Evolutionary conservation across 2,888 invertebrate genomes (phyloP), one percentile per base, ranked within the genome.

Genomic region (Heliconius sara): DNA sequence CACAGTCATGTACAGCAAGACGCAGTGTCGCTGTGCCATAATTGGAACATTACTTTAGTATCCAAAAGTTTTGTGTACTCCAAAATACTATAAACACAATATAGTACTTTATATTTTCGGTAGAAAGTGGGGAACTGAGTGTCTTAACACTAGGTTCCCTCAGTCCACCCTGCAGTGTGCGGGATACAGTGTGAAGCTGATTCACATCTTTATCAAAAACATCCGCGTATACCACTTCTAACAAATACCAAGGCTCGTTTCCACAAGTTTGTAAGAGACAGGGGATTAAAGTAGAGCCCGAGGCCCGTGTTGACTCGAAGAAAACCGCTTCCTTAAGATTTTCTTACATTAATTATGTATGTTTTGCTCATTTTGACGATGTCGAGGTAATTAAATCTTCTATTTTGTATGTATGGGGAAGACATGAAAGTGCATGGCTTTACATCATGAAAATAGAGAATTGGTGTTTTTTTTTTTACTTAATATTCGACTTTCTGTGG

Each of bases 211-310:
- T n/a, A 73, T 43, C 10, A 65, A 22, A 43, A 34, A 34, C 5
- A 27, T 22, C 65, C 65, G 75, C 75, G 43, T 65, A 73, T 52
- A n/a, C 68, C 78, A 79, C 74, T 78, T 78, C 68, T 68, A 74
- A 34, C 3, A 63, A 57, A 47, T 16, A 43, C 25, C 60, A 60
- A 70, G 73, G 13, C 39, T 34, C 83, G 84, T 83, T 83, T 81
- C 82, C 79, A 82, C 84, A 85, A 86, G 85, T 84, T 88, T 89
- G 90, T 82, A 85, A 85, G 89, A 90, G 93, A 94, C 94, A 93
- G 87, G 84, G 91, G 93, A 93, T 94, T 92, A 94, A 93, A 94
- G 93, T 84, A 80, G 78, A 84, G 89, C 94, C 91, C 39, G 78
- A 81, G 91, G 93, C 89, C 82, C 82, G 78, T 82, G 81, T 83